Evolutionary conservation across 2,797 vertebrate species (phyloP), one percentile per base, ranked within the genome.

Genomic region (Neomorphus geoffroyi): DNA sequence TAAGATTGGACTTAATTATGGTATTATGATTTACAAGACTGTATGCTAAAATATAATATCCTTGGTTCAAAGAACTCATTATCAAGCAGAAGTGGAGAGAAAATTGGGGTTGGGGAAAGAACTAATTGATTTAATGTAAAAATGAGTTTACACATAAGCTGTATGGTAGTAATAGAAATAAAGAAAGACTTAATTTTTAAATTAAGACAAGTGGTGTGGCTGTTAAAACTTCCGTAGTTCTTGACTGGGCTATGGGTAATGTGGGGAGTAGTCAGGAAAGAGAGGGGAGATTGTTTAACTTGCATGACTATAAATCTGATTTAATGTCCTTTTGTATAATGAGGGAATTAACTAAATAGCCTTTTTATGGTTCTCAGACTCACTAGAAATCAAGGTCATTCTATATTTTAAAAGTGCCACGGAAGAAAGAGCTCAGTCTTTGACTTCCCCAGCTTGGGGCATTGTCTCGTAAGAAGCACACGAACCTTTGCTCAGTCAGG

Each of bases 1-100:
- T 32, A 60, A 75, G 46, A 91, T 91, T 79, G 86, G n/a, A 14
- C 23, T 86, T 92, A 93, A 94, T 94, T 81, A 85, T 2, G 12
- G 58, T 28, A 21, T 61, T 48, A 19, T 78, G 64, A 93, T 95
- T 95, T 86, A 86, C 58, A 85, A 91, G 84, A 57, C 62, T 78
- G 32, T 37, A 18, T 2, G 9, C 85, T 86, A 60, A 83, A 86
- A 71, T 43, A 50, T 65, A 92, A 90, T 79, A 70, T 83, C 89
- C 57, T 51, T 60, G 26, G 15, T 86, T 91, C 80, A 92, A 82
- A 85, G 84, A 70, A 69, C 89, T 93, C 79, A 27, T 73, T 85
- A 41, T 67, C 37, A 27, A 71, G 57, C 19, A 81, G 74, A 85
- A 64, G 19, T 12, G 64, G 80, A 66, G 51, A 54, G 56, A 85